Evolutionary conservation across 2,888 invertebrate species (phyloP).

Genomic region (Brachyopa scutellaris): DNA sequence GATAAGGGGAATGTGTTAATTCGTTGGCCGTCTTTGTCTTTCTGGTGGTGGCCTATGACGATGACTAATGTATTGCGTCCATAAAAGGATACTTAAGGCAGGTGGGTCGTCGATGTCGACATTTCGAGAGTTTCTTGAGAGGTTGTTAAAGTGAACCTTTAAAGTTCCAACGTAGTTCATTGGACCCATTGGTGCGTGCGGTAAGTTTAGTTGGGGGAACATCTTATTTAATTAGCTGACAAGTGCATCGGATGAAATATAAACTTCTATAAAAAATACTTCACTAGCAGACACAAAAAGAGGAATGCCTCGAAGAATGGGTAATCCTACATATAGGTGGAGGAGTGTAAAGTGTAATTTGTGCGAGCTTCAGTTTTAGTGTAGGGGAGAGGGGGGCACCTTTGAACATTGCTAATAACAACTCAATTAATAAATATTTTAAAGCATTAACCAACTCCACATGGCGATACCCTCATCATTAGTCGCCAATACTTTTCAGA

Average conservation of each 20-base stretch:
- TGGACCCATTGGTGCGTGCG: background rate
- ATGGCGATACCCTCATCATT: too few relatives aligned
- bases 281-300: too few relatives aligned
- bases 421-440: too few relatives aligned
- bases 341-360: too few relatives aligned
- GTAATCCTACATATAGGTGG: too few relatives aligned
- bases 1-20: slow-evolving; percentile 51
- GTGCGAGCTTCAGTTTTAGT: too few relatives aligned
- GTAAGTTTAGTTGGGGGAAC: background rate
- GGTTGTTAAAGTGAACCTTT: background rate
- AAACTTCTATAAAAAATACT: background rate
- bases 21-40: background rate
- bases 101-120: background rate
- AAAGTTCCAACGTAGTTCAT: background rate
- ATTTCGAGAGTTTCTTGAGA: background rate
- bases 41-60: background rate
- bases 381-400: too few relatives aligned
- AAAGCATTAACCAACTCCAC: too few relatives aligned
- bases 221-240: slow-evolving; percentile 22
- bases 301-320: too few relatives aligned
- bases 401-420: too few relatives aligned
- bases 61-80: slow-evolving; percentile 8
- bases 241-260: slow-evolving; percentile 1
- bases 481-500: too few relatives aligned
- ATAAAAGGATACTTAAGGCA: slow-evolving; percentile 43